Conservation (phyloP, 2,797 vertebrate species). For the Notamacropus eugenii region DNA sequence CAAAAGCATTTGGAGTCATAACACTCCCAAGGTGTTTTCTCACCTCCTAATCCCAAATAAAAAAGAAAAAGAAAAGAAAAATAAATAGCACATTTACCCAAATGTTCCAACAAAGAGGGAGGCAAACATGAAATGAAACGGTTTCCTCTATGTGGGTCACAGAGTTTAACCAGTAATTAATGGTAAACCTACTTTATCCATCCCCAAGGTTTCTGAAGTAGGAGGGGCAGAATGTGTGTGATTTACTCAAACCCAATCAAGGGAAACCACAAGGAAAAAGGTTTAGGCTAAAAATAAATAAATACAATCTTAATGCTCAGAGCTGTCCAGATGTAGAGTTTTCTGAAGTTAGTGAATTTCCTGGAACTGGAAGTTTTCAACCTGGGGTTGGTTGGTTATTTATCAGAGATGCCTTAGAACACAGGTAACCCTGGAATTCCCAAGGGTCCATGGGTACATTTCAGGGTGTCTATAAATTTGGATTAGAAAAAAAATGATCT, state of each 20-base stretch:
- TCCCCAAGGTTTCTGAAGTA: slow-evolving; percentile 60
- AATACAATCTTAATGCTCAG: neutral
- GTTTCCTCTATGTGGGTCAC: slow-evolving; percentile 15
- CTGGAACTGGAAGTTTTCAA: neutral
- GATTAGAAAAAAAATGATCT: neutral
- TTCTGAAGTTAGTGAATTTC: neutral
- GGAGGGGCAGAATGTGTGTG: neutral
- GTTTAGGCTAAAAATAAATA: neutral
- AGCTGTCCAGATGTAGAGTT: neutral
- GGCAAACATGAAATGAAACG: neutral
- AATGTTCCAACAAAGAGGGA: neutral
- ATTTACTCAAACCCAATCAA: neutral
- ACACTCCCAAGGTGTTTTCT: slow-evolving; percentile 32
- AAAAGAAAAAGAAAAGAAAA: slow-evolving; percentile 47
- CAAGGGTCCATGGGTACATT: neutral
- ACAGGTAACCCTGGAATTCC: neutral
- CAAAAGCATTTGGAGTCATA: slow-evolving; percentile 53
- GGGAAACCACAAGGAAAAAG: neutral
- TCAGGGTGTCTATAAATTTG: neutral
- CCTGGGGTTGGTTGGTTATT: neutral
- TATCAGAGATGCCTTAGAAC: neutral
- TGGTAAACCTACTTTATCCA: slow-evolving; percentile 63
- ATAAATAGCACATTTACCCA: neutral
- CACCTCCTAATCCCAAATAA: neutral
- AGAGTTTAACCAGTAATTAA: slow-evolving; percentile 71